Evolutionary conservation across 2,797 vertebrate species (phyloP).

Genomic region (Sandelia bainsii): DNA sequence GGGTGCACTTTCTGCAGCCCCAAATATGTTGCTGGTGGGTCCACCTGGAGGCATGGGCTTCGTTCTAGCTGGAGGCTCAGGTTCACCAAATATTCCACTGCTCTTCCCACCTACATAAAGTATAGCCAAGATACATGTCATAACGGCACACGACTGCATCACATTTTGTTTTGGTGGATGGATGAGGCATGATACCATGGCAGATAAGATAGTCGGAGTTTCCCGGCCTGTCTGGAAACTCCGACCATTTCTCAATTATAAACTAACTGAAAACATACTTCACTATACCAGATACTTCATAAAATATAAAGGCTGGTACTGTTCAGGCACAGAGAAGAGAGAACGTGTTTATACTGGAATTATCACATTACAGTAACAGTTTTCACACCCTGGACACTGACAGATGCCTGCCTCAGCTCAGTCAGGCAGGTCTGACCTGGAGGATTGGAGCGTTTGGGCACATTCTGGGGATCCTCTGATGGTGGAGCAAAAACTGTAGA

Average conservation of each 20-base stretch:
- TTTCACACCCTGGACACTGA: slow-evolving; percentile 57
- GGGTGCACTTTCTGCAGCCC: slow-evolving; percentile 74
- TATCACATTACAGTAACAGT: slow-evolving; percentile 38
- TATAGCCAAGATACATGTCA: background rate
- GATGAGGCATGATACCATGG: background rate
- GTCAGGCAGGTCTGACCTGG: slow-evolving; percentile 85
- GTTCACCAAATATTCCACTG: slow-evolving; percentile 93
- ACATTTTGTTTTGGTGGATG: background rate
- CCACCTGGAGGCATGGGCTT: slow-evolving; percentile 85
- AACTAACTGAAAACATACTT: slow-evolving; percentile 4
- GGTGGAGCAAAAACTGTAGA: slow-evolving; percentile 90
- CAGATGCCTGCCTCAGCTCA: slow-evolving; percentile 11
- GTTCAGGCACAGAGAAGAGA: slow-evolving; percentile 10
- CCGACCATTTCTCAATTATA: background rate
- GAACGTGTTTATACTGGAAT: slow-evolving; percentile 17
- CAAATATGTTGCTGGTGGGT: slow-evolving; percentile 89
- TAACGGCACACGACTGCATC: background rate
- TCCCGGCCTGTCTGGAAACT: background rate
- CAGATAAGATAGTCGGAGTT: background rate
- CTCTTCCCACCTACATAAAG: slow-evolving; percentile 91
- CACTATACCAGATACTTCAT: slow-evolving; percentile 3
- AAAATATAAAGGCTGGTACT: slow-evolving; percentile 21
- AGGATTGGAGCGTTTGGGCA: slow-evolving; percentile 91
- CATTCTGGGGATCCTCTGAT: slow-evolving; percentile 84
- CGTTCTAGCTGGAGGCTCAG: slow-evolving; percentile 75